phyloP scores from a whole-genome alignment of 2,797 vertebrate genomes.

The Enteromius paludinosus region DNA sequence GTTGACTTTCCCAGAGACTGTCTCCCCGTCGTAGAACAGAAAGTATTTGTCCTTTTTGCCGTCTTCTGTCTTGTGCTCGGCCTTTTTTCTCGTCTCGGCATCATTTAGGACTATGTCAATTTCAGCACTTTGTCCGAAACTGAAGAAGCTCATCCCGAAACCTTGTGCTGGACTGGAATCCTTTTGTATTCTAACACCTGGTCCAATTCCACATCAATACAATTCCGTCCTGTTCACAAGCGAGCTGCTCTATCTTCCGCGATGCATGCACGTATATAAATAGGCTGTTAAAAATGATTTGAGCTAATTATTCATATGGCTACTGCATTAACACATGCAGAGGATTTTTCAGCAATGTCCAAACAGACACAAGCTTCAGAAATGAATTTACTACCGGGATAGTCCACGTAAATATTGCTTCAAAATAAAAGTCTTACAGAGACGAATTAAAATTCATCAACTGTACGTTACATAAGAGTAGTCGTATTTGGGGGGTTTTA shows the following conservation, averaged over 20 bases:
- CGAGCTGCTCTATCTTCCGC: background rate
- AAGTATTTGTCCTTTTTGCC: slow-evolving; percentile 98
- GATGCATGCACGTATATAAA: slow-evolving; percentile 6
- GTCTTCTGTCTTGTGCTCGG: slow-evolving; percentile 94
- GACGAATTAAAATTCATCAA: background rate
- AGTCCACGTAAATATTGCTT: background rate
- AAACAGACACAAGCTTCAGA: slow-evolving; percentile 29
- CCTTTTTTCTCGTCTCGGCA: slow-evolving; percentile 91
- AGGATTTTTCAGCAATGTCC: slow-evolving; percentile 23
- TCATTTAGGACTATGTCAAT: slow-evolving; percentile 92
- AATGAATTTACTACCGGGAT: slow-evolving; percentile 43
- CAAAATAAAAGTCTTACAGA: slow-evolving; percentile 39
- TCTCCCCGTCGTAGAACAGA: slow-evolving; percentile 97
- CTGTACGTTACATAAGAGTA: background rate
- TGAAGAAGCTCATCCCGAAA: slow-evolving; percentile 91
- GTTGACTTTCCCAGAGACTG: slow-evolving; percentile 94
- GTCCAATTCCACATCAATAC: slow-evolving; percentile 55
- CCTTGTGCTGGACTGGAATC: slow-evolving; percentile 40
- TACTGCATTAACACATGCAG: background rate
- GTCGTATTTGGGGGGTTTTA: background rate
- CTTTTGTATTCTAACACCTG: slow-evolving; percentile 39
- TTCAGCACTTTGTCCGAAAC: slow-evolving; percentile 94
- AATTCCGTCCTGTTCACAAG: slow-evolving; percentile 24
- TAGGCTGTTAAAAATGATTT: background rate
- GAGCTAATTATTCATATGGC: background rate